Evolutionary conservation across 2,797 vertebrate species (phyloP).

Genomic region (Ceyx erithaca): DNA sequence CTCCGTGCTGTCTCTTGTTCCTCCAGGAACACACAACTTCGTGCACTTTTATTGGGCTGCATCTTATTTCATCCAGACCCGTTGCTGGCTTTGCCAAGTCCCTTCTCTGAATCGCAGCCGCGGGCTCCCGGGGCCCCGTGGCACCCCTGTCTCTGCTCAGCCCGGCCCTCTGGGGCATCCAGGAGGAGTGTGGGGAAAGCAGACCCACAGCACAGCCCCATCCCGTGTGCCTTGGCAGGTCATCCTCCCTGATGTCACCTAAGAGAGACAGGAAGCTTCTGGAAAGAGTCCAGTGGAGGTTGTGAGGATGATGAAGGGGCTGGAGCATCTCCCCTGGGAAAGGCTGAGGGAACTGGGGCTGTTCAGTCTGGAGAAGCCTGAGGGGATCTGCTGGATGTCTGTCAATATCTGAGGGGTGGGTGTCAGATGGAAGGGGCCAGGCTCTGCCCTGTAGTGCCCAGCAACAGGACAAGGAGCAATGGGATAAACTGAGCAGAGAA

Average conservation of each 20-base stretch:
- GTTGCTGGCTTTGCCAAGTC: background rate
- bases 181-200: background rate
- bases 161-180: background rate
- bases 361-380: no score
- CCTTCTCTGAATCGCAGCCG: conserved; percentile 28
- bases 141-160: background rate
- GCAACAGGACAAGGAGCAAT: no score
- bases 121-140: background rate
- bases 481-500: no score
- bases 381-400: no score
- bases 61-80: background rate
- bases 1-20: background rate
- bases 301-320: no score
- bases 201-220: background rate
- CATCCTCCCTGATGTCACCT: background rate
- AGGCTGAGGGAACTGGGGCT: no score
- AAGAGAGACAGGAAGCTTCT: no score
- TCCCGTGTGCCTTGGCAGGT: fast-evolving
- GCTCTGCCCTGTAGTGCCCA: no score
- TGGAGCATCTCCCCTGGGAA: no score
- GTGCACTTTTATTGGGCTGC: conserved; percentile 26
- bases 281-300: no score
- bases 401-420: no score
- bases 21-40: background rate
- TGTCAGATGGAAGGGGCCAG: no score